phyloP scores from a whole-genome alignment of 2,797 vertebrate genomes.

The Phoeniculus purpureus region DNA sequence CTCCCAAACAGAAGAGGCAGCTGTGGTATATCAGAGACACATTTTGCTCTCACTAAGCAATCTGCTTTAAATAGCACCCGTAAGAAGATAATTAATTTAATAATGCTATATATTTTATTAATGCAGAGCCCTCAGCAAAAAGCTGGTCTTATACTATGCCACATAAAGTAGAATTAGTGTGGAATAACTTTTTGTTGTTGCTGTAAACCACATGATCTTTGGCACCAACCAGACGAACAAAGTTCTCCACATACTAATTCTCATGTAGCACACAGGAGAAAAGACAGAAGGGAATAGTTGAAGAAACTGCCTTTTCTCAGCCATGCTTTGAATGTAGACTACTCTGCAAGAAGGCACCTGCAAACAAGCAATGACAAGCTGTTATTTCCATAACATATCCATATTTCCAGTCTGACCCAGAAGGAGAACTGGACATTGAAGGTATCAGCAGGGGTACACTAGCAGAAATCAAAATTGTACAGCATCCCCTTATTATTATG shows the following conservation, averaged over 20 bases:
- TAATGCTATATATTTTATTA: not conserved
- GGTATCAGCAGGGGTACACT: not conserved
- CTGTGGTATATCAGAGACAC: not conserved
- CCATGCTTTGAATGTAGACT: not conserved
- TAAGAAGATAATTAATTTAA: not conserved
- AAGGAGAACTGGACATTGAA: not conserved
- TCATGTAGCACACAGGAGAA: not conserved
- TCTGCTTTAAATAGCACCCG: not conserved
- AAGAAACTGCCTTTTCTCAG: not conserved
- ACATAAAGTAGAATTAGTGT: not conserved
- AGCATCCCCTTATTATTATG: not conserved
- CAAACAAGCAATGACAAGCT: not conserved
- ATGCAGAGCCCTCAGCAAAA: not conserved
- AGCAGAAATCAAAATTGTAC: not conserved
- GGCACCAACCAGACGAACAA: not conserved
- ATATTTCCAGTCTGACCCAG: not conserved
- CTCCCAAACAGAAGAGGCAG: not conserved
- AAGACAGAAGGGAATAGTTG: not conserved
- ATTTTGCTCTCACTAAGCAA: not conserved
- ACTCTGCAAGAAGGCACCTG: not conserved
- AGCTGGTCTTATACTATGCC: rapidly evolving
- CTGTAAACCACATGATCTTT: not conserved
- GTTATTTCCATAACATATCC: not conserved
- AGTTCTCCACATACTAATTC: not conserved
- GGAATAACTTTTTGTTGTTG: not conserved